phyloP scores from a whole-genome alignment of 2,113 vertebrate genomes.

The Perccottus glenii region DNA sequence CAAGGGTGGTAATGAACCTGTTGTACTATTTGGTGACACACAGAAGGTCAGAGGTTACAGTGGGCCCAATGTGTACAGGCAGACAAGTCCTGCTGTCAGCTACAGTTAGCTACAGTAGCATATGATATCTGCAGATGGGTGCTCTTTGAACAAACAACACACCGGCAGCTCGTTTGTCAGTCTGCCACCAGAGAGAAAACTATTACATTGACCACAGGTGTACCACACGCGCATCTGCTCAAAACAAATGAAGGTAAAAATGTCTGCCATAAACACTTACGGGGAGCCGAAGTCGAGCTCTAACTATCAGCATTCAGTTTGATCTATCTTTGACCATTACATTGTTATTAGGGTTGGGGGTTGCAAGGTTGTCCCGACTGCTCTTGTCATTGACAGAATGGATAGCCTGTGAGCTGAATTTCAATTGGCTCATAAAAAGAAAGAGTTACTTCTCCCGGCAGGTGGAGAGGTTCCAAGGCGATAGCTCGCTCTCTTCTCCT shows the following conservation, averaged over 20 bases:
- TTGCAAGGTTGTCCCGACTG: conserved; percentile 71
- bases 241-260: conserved; percentile 72
- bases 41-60: conserved; percentile 44
- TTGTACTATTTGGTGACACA: conserved; percentile 13
- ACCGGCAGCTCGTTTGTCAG: conserved; percentile 60
- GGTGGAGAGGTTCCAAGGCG: conserved; percentile 67
- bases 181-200: conserved; percentile 43
- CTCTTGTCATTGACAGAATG: conserved; percentile 74
- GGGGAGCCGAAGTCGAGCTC: conserved; percentile 53
- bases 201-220: conserved; percentile 64
- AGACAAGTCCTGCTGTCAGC: background rate
- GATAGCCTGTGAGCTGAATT: conserved; percentile 72
- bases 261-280: conserved; percentile 67
- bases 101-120: conserved; percentile 1
- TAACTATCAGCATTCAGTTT: conserved; percentile 56
- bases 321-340: conserved; percentile 76
- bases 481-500: conserved; percentile 47
- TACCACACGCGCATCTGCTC: conserved; percentile 61
- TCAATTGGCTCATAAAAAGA: conserved; percentile 74
- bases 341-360: conserved; percentile 70
- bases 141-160: conserved; percentile 47
- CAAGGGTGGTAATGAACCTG: too few species aligned
- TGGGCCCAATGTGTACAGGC: conserved; percentile 39
- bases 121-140: conserved; percentile 26
- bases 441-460: conserved; percentile 73